Conservation (phyloP, 2,888 invertebrate genomes). For the Nephrotoma appendiculata region DNA sequence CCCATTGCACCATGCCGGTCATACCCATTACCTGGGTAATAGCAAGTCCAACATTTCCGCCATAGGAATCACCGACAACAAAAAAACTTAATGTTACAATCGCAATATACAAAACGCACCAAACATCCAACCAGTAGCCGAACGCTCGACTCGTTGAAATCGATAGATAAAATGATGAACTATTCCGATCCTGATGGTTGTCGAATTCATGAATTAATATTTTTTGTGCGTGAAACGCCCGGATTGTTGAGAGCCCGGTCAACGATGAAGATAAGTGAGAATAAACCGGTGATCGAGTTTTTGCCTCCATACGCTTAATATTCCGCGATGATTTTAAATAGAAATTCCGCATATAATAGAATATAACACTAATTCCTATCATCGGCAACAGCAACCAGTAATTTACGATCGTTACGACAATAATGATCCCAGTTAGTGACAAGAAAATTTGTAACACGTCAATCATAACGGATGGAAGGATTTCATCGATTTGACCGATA, state of each 20-base stretch:
- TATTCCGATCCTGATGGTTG: slow-evolving; percentile 69
- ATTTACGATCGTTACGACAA: slow-evolving; percentile 64
- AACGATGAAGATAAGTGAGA: slow-evolving; percentile 80
- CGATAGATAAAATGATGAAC: slow-evolving; percentile 85
- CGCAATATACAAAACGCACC: slow-evolving; percentile 75
- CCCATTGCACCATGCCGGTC: slow-evolving; percentile 60
- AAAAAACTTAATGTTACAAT: slow-evolving; percentile 78
- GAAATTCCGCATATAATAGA: slow-evolving; percentile 58
- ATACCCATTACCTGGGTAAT: slow-evolving; percentile 69
- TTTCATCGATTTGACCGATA: slow-evolving; percentile 45
- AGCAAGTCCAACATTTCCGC: slow-evolving; percentile 63
- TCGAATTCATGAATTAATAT: slow-evolving; percentile 68
- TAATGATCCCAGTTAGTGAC: slow-evolving; percentile 61
- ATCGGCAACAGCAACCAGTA: slow-evolving; percentile 59
- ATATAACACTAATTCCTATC: slow-evolving; percentile 49
- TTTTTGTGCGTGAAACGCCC: slow-evolving; percentile 72
- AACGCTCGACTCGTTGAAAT: slow-evolving; percentile 84
- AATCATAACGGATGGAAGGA: slow-evolving; percentile 31
- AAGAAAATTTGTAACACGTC: slow-evolving; percentile 53
- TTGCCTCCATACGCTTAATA: slow-evolving; percentile 67
- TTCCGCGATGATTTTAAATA: slow-evolving; percentile 68
- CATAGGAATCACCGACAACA: slow-evolving; percentile 46
- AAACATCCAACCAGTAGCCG: slow-evolving; percentile 81
- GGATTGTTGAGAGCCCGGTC: slow-evolving; percentile 80
- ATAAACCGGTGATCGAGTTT: slow-evolving; percentile 89